Conservation (phyloP, 1,140 invertebrate genomes). For the Caenorhabditis tropicalis region DNA sequence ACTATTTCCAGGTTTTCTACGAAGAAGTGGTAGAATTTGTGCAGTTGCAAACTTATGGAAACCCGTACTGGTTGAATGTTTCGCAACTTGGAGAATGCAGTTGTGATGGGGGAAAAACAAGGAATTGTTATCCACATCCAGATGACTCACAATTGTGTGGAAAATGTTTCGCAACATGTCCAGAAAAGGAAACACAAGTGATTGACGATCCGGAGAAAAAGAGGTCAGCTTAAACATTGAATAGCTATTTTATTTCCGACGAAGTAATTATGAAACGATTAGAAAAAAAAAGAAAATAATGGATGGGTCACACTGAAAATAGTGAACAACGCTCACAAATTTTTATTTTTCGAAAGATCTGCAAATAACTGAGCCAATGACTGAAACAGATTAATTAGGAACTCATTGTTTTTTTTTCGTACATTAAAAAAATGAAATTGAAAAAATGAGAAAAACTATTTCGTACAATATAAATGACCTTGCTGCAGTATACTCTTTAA, state of each 20-base stretch:
- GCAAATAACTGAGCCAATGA: too few species aligned
- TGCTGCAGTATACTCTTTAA: background rate
- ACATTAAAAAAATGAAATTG: background rate
- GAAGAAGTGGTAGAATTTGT: slow-evolving; percentile 30
- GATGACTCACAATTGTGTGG: slow-evolving; percentile 16
- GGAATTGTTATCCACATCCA: slow-evolving; percentile 23
- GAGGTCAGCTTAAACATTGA: too few species aligned
- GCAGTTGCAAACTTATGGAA: slow-evolving; percentile 24
- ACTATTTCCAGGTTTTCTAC: slow-evolving; percentile 28
- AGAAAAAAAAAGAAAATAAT: background rate
- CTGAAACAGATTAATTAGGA: too few species aligned
- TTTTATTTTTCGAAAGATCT: too few species aligned
- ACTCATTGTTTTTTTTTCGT: too few species aligned
- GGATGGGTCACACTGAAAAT: background rate
- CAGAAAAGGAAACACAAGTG: background rate
- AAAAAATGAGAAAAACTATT: background rate
- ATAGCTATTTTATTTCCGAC: too few species aligned
- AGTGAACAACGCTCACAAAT: background rate
- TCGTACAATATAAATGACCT: background rate
- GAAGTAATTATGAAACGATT: background rate
- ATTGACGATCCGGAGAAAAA: background rate
- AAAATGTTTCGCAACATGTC: slow-evolving; percentile 24
- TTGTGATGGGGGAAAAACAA: slow-evolving; percentile 23
- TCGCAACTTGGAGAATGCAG: slow-evolving; percentile 1
- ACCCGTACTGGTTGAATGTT: slow-evolving; percentile 27